Percentiles rank a stretch among this genome's conserved stretches.
Evolutionary conservation across 2,888 invertebrate genomes (phyloP).

Genomic region (Torymus aiolomorphi): DNA sequence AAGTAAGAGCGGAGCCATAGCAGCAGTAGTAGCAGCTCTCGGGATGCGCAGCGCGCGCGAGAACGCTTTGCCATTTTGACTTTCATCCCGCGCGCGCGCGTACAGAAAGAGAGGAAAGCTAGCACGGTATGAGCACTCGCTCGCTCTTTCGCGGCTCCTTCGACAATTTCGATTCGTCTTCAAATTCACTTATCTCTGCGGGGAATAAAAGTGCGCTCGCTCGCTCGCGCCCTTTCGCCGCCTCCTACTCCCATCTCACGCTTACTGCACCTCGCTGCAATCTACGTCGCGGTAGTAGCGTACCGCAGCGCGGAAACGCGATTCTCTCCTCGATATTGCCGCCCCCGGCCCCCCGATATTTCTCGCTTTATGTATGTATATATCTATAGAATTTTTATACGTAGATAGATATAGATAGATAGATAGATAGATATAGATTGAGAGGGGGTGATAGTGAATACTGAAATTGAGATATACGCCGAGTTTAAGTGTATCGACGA

Average conservation of each 20-base stretch:
- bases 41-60: background rate
- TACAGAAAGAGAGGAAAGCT: no score
- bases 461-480: slow-evolving; percentile 8
- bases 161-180: slow-evolving; percentile 57
- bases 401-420: no score
- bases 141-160: background rate
- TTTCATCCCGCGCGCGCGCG: slow-evolving; percentile 1
- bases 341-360: no score
- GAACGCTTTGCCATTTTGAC: slow-evolving; percentile 8
- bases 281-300: background rate
- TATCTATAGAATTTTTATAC: background rate
- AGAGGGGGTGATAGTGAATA: background rate
- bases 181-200: slow-evolving; percentile 39
- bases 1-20: no score
- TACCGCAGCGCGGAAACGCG: background rate
- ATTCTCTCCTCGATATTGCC: background rate
- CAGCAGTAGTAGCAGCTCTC: no score
- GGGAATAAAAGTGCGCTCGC: background rate
- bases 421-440: no score
- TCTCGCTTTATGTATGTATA: background rate
- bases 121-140: no score
- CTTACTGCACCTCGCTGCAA: background rate
- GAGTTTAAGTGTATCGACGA: slow-evolving; percentile 22
- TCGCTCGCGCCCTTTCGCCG: no score
- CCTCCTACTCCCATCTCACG: background rate